Base-by-base conservation (phyloP, 2,113 vertebrate genomes). In the Ptyas mucosa region DNA sequence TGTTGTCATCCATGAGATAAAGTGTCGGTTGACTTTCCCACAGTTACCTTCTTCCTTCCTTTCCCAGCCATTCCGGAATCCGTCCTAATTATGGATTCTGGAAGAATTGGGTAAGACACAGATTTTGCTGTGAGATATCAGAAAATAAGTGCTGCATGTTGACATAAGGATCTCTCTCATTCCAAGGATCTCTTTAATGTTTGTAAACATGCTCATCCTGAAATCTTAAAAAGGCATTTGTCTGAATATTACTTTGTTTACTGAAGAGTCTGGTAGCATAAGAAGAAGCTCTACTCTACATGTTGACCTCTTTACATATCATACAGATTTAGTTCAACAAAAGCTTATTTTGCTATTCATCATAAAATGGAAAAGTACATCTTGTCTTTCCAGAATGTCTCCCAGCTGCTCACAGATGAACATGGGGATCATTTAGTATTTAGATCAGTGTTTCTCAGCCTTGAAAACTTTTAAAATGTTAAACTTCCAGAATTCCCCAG, bases 331-430 rank as follows among this genome's bases (percentile, higher is more conserved):
- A 85, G 39, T 85, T 49, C 15, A 26, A 88, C 10, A 34, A 43
- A 49, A 11, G 91, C 51, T 61, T 34, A n/a, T 29, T 2, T 92
- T 5, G 8, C 52, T 90, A n/a, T 24, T 2, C 87, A 23, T 21
- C 87, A 29, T 26, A 92, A 57, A 91, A 51, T n/a, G 53, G n/a
- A 3, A 87, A 93, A 85, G 51, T 89, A 29, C 29, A 53, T 52
- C 54, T 61, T n/a, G 90, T 92, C 3, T 49, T 90, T 52, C 91
- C 61, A 57, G 61, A 91, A 90, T 51, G 55, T 90, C 93, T 57
- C n/a, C 52, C 64, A 92, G 55, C 89, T 53, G 64, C n/a, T 94
- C 55, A 81, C 9, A 93, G 86, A 51, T 87, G 0, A 91, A 89
- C 75, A 53, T 81, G 51, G 18, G 34, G 90, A 39, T 81, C 86